Evolutionary conservation across 2,888 invertebrate genomes (phyloP).

Genomic region (Digitonthophagus gazella): DNA sequence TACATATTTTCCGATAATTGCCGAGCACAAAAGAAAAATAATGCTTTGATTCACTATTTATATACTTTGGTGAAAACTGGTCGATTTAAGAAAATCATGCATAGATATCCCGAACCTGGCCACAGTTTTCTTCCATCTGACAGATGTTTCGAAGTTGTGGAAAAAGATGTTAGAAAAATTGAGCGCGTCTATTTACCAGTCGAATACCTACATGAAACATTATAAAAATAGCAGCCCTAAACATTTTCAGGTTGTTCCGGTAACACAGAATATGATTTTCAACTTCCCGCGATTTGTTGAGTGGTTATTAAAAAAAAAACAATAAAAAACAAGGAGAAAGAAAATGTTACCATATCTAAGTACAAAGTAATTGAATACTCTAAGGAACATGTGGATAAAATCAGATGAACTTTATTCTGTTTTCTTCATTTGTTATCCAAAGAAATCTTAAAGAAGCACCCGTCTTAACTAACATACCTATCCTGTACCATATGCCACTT

Average conservation of each 20-base stretch:
- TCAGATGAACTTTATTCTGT: no score
- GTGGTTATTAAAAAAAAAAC: no score
- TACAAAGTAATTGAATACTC: no score
- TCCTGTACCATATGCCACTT: no score
- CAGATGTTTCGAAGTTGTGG: neutral
- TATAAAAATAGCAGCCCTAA: neutral
- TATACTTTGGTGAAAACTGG: neutral
- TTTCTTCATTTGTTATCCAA: no score
- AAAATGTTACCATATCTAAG: no score
- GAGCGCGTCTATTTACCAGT: neutral
- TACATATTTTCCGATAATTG: constrained; percentile 16
- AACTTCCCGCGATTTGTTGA: no score
- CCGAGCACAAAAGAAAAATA: constrained; percentile 18
- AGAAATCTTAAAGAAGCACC: no score
- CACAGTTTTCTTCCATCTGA: neutral
- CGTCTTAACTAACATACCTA: no score
- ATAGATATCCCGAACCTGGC: constrained; percentile 17
- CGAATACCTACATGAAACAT: constrained; percentile 6
- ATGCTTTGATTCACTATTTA: constrained; percentile 7
- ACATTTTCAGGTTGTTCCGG: no score
- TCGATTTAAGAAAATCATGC: constrained; percentile 3
- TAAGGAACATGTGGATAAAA: no score
- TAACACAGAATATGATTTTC: neutral
- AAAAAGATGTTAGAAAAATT: neutral
- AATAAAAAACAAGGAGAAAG: no score